Percentiles rank a stretch among this genome's conserved stretches.
phyloP scores from a whole-genome alignment of 1,140 invertebrate species.

The Samia ricini region DNA sequence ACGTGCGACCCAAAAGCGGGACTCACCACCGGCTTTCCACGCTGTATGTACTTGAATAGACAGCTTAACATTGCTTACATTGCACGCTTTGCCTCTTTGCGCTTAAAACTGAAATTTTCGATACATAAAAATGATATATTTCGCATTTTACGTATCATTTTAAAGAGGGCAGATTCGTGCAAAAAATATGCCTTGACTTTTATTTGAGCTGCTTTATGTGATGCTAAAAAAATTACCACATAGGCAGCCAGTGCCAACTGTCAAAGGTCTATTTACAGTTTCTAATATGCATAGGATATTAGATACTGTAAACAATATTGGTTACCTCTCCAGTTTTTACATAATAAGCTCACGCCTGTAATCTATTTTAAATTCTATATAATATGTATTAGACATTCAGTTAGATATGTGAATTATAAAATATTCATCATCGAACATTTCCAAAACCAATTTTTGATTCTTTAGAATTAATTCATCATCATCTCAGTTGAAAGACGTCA shows the following conservation, averaged over 20 bases:
- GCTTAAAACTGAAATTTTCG: neutral
- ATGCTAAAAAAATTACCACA: neutral
- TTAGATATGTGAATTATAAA: neutral
- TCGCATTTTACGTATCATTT: neutral
- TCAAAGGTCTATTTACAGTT: constrained; percentile 3
- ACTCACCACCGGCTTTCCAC: constrained; percentile 36
- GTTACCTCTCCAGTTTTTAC: neutral
- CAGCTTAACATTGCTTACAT: constrained; percentile 21
- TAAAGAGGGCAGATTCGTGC: neutral
- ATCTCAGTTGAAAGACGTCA: too few relatives aligned
- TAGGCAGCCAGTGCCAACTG: neutral
- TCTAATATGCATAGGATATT: neutral
- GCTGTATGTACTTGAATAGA: constrained; percentile 17
- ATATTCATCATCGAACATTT: neutral
- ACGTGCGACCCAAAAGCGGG: constrained; percentile 52
- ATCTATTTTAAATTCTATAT: constrained; percentile 5
- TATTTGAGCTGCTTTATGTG: neutral
- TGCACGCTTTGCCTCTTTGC: constrained; percentile 16
- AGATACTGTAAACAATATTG: neutral
- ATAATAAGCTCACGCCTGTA: neutral
- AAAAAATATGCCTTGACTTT: neutral
- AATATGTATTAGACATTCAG: constrained; percentile 4
- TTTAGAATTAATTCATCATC: too few relatives aligned
- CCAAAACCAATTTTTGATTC: constrained; percentile 3
- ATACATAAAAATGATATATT: neutral